These are phyloP conservation scores for Anastatus disparis DNA, from an alignment of 1,140 invertebrate species.

Conservation along the genomic window DNA sequence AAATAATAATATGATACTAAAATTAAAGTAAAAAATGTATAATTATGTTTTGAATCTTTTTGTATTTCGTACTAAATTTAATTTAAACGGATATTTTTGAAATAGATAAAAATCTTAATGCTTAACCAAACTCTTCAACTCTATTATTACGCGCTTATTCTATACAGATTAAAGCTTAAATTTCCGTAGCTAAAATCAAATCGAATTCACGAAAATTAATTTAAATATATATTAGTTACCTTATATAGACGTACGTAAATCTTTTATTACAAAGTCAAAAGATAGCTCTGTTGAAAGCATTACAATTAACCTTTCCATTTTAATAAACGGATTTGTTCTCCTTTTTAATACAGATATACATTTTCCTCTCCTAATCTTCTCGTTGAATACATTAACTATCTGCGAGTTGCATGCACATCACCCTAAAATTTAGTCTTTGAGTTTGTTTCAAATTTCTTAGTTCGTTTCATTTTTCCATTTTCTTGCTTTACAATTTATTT, in stretches of 20 bases:
- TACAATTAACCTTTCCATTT: constrained; percentile 33
- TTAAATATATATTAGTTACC: constrained; percentile 10
- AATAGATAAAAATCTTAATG: too few relatives aligned
- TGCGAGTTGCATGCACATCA: not conserved
- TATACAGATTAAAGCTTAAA: not conserved
- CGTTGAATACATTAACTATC: constrained; percentile 31
- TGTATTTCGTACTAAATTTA: too few relatives aligned
- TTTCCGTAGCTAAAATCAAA: not conserved
- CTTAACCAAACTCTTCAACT: too few relatives aligned
- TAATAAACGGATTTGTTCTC: constrained; percentile 31
- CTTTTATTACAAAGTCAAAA: constrained; percentile 15
- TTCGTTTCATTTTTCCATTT: constrained; percentile 16
- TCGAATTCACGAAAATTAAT: constrained; percentile 19
- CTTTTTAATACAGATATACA: not conserved
- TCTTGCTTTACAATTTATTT: constrained; percentile 6
- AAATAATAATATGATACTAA: too few relatives aligned
- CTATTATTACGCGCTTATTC: too few relatives aligned
- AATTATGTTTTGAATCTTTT: too few relatives aligned
- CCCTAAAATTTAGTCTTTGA: not conserved
- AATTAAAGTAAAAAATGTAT: too few relatives aligned
- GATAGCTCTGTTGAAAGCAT: not conserved
- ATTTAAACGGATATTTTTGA: too few relatives aligned
- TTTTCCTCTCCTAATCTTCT: not conserved
- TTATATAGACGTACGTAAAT: not conserved
- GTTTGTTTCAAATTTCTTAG: not conserved